A percentile compares a stretch with the other conserved stretches of the same genome.
phyloP scores from a whole-genome alignment of 2,888 invertebrate species.

The Linyphia triangularis region DNA sequence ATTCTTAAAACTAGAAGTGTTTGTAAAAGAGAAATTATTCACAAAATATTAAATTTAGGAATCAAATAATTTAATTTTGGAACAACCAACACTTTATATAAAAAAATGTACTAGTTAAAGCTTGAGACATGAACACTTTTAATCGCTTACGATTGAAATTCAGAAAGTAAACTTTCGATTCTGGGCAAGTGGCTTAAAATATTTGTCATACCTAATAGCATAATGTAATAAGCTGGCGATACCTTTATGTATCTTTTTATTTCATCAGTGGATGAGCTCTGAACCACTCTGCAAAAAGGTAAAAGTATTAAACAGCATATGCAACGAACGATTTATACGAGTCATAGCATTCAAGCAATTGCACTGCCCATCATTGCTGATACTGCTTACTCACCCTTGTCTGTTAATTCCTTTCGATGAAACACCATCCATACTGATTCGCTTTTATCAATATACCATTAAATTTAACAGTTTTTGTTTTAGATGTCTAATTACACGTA shows the following conservation, averaged over 20 bases:
- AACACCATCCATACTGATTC: no score
- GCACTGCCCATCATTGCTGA: neutral
- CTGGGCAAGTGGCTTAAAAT: slow-evolving; percentile 41
- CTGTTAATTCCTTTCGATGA: no score
- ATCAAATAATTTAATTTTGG: no score
- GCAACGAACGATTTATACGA: slow-evolving; percentile 61
- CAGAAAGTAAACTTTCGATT: slow-evolving; percentile 38
- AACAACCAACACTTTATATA: no score
- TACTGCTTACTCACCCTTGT: neutral
- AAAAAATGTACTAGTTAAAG: neutral
- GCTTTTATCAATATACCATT: no score
- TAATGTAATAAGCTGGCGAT: slow-evolving; percentile 64
- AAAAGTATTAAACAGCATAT: slow-evolving; percentile 75
- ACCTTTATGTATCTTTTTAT: slow-evolving; percentile 68
- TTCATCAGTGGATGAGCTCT: slow-evolving; percentile 62
- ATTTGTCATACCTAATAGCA: slow-evolving; percentile 64
- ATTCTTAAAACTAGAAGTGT: no score
- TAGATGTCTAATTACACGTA: no score
- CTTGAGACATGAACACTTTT: neutral
- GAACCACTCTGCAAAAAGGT: slow-evolving; percentile 72
- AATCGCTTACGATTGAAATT: slow-evolving; percentile 48
- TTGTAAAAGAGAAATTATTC: no score
- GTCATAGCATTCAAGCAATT: slow-evolving; percentile 45
- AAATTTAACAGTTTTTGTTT: no score
- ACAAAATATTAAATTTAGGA: no score